phyloP scores from a whole-genome alignment of 2,888 invertebrate genomes.

The Alloplasta piceator region DNA sequence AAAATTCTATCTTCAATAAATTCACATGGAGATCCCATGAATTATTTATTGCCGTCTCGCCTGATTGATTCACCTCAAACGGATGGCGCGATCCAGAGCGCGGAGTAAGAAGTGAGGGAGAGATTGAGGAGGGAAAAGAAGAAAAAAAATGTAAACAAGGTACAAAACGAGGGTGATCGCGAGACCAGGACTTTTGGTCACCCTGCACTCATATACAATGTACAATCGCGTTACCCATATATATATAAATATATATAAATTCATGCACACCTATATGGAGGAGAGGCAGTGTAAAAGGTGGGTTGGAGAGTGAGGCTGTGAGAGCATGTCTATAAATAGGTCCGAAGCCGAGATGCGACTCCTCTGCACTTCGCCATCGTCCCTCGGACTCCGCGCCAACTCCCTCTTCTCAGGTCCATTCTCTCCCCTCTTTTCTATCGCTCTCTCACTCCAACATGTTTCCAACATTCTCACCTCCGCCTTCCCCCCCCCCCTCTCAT shows the following conservation, averaged over 20 bases:
- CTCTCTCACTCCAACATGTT: constrained; percentile 5
- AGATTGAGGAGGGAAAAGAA: not conserved
- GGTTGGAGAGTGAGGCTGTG: constrained; percentile 81
- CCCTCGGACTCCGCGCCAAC: constrained; percentile 20
- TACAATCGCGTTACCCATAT: constrained; percentile 61
- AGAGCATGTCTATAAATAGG: constrained; percentile 83
- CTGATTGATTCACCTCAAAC: constrained; percentile 60
- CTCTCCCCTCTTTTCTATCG: constrained; percentile 7
- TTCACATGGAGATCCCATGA: constrained; percentile 21
- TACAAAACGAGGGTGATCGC: constrained; percentile 56
- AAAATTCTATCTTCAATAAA: not conserved
- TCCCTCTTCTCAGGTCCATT: constrained; percentile 21
- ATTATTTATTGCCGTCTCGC: constrained; percentile 47
- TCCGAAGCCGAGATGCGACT: constrained; percentile 80
- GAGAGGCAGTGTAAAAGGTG: constrained; percentile 78
- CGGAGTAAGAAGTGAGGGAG: not conserved
- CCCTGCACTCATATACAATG: constrained; percentile 62
- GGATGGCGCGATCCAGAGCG: constrained; percentile 28
- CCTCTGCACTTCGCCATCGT: constrained; percentile 76
- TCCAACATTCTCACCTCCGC: constrained; percentile 24
- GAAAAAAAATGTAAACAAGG: constrained; percentile 52
- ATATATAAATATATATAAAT: constrained; percentile 50
- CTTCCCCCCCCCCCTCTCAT: constrained; percentile 18
- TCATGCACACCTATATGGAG: constrained; percentile 71
- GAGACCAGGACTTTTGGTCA: constrained; percentile 67